These are phyloP conservation scores for Drosophila sp. DNA, from an alignment of 1,140 invertebrate species.

Conservation along the genomic window DNA sequence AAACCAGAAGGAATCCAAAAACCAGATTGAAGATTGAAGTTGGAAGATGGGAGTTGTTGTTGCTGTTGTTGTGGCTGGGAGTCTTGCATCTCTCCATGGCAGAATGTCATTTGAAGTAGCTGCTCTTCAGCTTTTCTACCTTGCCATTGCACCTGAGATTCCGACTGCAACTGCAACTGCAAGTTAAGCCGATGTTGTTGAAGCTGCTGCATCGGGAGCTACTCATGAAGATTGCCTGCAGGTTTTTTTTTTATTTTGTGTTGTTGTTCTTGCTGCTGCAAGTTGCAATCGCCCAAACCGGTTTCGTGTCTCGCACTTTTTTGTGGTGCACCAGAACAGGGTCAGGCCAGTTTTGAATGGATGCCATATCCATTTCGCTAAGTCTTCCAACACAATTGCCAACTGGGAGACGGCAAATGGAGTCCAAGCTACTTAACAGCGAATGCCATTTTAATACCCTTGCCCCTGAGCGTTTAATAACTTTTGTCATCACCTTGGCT, in stretches of 20 bases:
- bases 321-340: conserved; percentile 71
- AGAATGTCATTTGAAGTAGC: conserved; percentile 32
- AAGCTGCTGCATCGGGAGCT: conserved; percentile 31
- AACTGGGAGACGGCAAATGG: conserved; percentile 17
- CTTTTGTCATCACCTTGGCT: conserved; percentile 6
- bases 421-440: conserved; percentile 34
- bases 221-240: conserved; percentile 19
- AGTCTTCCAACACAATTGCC: neutral
- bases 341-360: conserved; percentile 70
- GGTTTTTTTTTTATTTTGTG: neutral
- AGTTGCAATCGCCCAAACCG: conserved; percentile 16
- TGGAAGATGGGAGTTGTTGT: neutral
- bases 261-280: neutral
- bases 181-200: conserved; percentile 11
- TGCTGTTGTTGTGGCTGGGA: conserved; percentile 12
- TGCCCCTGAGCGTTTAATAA: conserved; percentile 14
- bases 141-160: conserved; percentile 41
- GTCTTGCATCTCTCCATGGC: conserved; percentile 15
- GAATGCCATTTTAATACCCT: conserved; percentile 40
- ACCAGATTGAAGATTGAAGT: conserved; percentile 20
- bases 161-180: conserved; percentile 34
- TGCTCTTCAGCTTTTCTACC: conserved; percentile 33
- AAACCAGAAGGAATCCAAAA: conserved; percentile 8
- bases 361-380: conserved; percentile 42
- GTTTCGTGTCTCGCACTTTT: conserved; percentile 44